Conservation (phyloP, 2,113 vertebrate species). For the Cathartes aura region DNA sequence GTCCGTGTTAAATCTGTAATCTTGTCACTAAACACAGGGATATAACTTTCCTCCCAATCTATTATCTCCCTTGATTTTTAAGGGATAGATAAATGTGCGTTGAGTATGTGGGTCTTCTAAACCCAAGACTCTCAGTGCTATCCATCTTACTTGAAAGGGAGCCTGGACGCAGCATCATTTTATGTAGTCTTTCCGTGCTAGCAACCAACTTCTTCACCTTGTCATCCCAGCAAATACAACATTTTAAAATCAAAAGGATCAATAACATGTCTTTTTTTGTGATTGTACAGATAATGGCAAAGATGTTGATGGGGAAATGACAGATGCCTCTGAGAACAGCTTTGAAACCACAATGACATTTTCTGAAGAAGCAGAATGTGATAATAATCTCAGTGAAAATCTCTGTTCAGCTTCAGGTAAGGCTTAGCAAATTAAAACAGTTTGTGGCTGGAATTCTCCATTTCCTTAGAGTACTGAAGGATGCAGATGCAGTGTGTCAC, state of each 20-base stretch:
- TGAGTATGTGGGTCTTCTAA: background rate
- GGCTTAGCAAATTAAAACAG: background rate
- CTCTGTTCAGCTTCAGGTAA: constrained; percentile 43
- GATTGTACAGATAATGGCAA: constrained; percentile 4
- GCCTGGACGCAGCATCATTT: background rate
- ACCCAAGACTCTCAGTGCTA: background rate
- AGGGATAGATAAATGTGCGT: background rate
- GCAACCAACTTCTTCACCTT: background rate
- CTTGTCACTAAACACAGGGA: background rate
- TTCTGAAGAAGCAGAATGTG: constrained; percentile 60
- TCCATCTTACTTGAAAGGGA: background rate
- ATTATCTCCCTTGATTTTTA: background rate
- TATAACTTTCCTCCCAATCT: background rate
- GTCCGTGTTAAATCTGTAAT: background rate
- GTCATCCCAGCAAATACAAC: background rate
- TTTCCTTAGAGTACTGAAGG: background rate
- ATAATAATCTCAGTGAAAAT: constrained; percentile 53
- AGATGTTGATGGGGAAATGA: background rate
- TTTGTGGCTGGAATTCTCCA: background rate
- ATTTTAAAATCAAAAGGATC: background rate
- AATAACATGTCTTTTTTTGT: background rate
- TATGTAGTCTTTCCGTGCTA: background rate
- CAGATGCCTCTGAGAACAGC: background rate
- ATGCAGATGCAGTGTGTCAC: background rate
- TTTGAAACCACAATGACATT: constrained; percentile 26